phyloP scores from a whole-genome alignment of 2,113 vertebrate species.

The Gnathonemus longibarbis region DNA sequence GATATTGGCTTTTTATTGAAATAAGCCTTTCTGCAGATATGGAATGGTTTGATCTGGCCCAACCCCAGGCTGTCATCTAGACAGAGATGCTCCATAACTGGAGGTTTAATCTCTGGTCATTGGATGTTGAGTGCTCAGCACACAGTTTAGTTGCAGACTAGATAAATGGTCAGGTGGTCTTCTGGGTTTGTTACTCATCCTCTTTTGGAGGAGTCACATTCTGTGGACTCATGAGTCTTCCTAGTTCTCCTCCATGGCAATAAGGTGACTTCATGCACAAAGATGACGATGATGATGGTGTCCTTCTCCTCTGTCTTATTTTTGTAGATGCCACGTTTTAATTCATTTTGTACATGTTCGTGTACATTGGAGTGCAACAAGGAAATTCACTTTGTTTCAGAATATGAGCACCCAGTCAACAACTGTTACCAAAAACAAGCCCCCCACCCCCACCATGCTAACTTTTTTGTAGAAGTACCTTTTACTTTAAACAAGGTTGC shows the following conservation, averaged over 20 bases:
- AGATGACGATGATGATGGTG: neutral
- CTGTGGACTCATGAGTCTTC: neutral
- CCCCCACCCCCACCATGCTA: neutral
- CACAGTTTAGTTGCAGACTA: neutral
- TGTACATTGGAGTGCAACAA: neutral
- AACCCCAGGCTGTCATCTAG: neutral
- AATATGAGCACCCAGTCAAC: neutral
- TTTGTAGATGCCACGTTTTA: neutral
- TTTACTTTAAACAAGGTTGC: neutral
- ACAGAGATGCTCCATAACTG: neutral
- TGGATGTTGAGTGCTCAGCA: neutral
- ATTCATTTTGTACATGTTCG: neutral
- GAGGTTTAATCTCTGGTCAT: neutral
- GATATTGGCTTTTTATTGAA: neutral
- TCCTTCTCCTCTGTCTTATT: neutral
- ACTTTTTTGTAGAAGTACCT: neutral
- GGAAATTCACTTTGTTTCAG: neutral
- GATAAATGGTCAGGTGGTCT: neutral
- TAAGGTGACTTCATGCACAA: neutral
- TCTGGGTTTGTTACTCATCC: neutral
- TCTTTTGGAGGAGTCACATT: neutral
- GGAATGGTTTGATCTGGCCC: neutral
- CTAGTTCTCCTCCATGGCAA: neutral
- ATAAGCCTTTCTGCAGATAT: neutral
- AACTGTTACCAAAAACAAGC: neutral